These are phyloP conservation scores for Hymenochirus boettgeri DNA, from an alignment of 2,113 vertebrate genomes.

Conservation along the genomic window DNA sequence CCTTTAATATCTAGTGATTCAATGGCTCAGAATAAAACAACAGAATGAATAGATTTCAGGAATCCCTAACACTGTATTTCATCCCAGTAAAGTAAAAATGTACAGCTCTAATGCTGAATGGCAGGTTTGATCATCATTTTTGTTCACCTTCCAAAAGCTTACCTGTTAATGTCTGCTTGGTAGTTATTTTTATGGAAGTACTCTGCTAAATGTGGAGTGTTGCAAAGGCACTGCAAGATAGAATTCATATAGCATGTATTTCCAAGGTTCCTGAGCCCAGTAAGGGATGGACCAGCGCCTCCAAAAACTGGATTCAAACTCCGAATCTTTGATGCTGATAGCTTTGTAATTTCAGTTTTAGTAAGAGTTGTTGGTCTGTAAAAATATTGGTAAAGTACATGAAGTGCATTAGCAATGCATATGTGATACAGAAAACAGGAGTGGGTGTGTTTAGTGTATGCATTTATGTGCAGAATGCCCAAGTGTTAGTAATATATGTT, in stretches of 20 bases:
- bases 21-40: no score
- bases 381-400: conserved; percentile 39
- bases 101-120: no score
- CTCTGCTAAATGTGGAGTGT: conserved; percentile 82
- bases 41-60: no score
- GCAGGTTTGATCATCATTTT: no score
- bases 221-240: conserved; percentile 94
- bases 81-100: no score
- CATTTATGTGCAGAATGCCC: no score
- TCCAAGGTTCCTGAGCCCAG: conserved; percentile 90
- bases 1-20: no score
- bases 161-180: conserved; percentile 95
- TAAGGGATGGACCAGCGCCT: conserved; percentile 81
- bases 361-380: conserved; percentile 61
- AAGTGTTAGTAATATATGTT: no score
- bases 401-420: no score
- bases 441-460: no score
- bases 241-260: conserved; percentile 99
- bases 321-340: conserved; percentile 88
- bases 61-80: no score
- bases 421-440: no score
- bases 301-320: conserved; percentile 92
- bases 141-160: conserved; percentile 29
- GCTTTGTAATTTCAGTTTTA: conserved; percentile 85
- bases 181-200: conserved; percentile 92